Evolutionary conservation across 2,888 invertebrate genomes (phyloP).

Genomic region (Hydrotaea diabolus): DNA sequence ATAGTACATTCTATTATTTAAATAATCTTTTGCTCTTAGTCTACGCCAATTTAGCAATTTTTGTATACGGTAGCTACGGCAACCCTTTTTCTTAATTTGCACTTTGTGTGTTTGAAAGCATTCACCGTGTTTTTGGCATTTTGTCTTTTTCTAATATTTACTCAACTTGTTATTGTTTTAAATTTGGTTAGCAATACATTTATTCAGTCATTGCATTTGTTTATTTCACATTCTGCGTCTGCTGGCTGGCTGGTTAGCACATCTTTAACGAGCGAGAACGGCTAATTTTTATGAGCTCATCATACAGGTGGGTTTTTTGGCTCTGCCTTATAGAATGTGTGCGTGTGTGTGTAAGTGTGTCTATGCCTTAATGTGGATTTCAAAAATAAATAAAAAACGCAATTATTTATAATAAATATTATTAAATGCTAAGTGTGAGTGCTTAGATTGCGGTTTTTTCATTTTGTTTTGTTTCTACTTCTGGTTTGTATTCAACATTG

Average conservation of each 20-base stretch:
- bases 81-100: constrained; percentile 7
- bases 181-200: background rate
- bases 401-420: constrained; percentile 31
- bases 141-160: background rate
- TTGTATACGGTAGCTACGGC: background rate
- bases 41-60: too few relatives aligned
- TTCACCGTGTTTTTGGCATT: background rate
- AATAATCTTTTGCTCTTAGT: too few relatives aligned
- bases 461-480: background rate
- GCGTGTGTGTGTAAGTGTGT: background rate
- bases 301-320: background rate
- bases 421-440: background rate
- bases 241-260: background rate
- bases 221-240: too few relatives aligned
- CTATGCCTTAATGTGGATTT: background rate
- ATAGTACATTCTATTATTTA: too few relatives aligned
- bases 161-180: background rate
- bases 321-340: background rate
- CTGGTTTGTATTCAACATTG: background rate
- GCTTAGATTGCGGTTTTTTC: constrained; percentile 1
- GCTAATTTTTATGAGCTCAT: background rate
- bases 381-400: background rate
- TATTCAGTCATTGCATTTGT: background rate
- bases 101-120: background rate
- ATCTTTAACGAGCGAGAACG: background rate